Evolutionary conservation across 2,797 vertebrate species (phyloP).

Genomic region (Cetoscarus ocellatus): DNA sequence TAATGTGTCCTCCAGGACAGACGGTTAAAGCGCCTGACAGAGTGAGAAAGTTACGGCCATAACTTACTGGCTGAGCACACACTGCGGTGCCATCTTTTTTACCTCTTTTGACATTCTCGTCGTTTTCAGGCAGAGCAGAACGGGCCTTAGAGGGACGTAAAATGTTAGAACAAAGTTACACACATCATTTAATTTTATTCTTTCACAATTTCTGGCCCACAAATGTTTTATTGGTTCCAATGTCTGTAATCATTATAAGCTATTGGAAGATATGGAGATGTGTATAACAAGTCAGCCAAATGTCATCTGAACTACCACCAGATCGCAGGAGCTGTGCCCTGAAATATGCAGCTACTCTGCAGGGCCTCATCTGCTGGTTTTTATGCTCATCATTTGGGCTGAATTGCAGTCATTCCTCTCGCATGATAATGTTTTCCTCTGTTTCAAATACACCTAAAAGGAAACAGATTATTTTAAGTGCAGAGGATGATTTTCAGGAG

Average conservation of each 20-base stretch:
- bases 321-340: slow-evolving; percentile 36
- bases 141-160: slow-evolving; percentile 73
- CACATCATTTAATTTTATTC: slow-evolving; percentile 79
- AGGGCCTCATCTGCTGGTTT: slow-evolving; percentile 63
- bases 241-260: slow-evolving; percentile 78
- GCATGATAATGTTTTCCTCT: slow-evolving; percentile 2
- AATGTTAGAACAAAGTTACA: slow-evolving; percentile 77
- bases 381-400: slow-evolving; percentile 52
- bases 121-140: slow-evolving; percentile 67
- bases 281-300: slow-evolving; percentile 73
- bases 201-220: slow-evolving; percentile 79
- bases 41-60: slow-evolving; percentile 84
- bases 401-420: slow-evolving; percentile 23
- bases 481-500: background rate
- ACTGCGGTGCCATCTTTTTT: slow-evolving; percentile 77
- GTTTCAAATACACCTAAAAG: slow-evolving; percentile 18
- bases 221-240: slow-evolving; percentile 81
- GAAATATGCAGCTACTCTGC: slow-evolving; percentile 51
- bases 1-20: slow-evolving; percentile 86
- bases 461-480: slow-evolving; percentile 25
- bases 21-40: slow-evolving; percentile 85
- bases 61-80: slow-evolving; percentile 83
- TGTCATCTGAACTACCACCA: slow-evolving; percentile 64
- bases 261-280: slow-evolving; percentile 74
- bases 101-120: slow-evolving; percentile 75